Evolutionary conservation across 2,888 invertebrate genomes (phyloP).

Genomic region (Formica aserva): DNA sequence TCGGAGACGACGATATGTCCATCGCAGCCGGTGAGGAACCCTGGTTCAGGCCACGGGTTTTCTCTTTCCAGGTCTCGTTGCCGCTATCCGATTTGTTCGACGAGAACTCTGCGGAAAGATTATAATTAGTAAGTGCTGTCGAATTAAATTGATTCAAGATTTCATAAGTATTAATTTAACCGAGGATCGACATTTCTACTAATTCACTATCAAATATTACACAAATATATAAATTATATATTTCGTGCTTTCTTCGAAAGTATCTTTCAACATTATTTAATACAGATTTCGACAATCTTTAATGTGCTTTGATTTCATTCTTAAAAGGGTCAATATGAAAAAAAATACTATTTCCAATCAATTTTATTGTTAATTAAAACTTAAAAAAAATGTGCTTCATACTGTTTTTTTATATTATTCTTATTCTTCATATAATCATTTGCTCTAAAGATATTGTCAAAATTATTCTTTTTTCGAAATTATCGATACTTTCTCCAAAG

Average conservation of each 20-base stretch:
- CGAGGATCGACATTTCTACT: neutral
- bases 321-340: neutral
- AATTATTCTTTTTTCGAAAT: neutral
- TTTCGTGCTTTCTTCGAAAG: neutral
- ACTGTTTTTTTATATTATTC: neutral
- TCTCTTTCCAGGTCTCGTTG: conserved; percentile 78
- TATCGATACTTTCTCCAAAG: conserved; percentile 3
- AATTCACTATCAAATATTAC: neutral
- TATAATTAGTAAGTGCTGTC: conserved; percentile 34
- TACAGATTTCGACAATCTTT: neutral
- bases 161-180: neutral
- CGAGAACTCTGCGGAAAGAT: conserved; percentile 77
- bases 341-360: neutral
- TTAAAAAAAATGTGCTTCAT: neutral
- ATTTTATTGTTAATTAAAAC: neutral
- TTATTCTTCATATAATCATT: neutral
- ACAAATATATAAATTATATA: conserved; percentile 1
- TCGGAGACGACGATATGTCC: conserved; percentile 68
- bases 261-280: conserved; percentile 9
- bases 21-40: conserved; percentile 59
- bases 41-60: conserved; percentile 68
- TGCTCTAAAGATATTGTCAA: neutral
- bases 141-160: neutral
- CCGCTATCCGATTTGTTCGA: conserved; percentile 76
- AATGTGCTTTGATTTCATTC: neutral